A percentile compares a stretch with the other conserved stretches of the same genome.
phyloP scores from a whole-genome alignment of 1,140 invertebrate species.

The Bicyclus anynana region DNA sequence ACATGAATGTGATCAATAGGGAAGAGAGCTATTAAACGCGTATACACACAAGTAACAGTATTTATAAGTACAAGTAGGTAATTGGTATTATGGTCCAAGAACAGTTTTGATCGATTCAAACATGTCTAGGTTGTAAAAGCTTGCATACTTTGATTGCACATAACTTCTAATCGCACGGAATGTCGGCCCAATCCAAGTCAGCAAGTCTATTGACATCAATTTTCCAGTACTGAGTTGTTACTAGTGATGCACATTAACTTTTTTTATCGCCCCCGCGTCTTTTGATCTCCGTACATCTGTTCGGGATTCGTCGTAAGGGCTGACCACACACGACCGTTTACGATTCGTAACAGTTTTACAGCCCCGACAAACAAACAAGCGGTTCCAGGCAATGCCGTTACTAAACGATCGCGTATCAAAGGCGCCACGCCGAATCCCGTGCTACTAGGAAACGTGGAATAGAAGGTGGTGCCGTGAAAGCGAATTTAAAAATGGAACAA shows the following conservation, averaged over 20 bases:
- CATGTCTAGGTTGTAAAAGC: no score
- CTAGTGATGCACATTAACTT: constrained; percentile 63
- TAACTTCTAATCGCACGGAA: no score
- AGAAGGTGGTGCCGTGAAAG: constrained; percentile 14
- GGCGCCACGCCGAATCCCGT: constrained; percentile 48
- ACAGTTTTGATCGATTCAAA: no score
- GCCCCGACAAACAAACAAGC: constrained; percentile 67
- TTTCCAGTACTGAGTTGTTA: constrained; percentile 62
- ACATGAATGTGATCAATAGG: no score
- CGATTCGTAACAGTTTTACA: constrained; percentile 69
- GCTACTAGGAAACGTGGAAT: constrained; percentile 43
- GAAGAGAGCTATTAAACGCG: no score
- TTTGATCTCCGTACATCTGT: constrained; percentile 72
- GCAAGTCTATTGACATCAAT: background rate
- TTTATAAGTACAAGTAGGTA: no score
- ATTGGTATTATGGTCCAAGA: no score
- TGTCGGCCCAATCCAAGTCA: background rate
- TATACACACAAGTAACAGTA: no score
- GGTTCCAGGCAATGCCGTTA: constrained; percentile 63
- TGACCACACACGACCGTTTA: constrained; percentile 74
- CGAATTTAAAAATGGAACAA: constrained; percentile 29
- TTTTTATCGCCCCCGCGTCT: constrained; percentile 60
- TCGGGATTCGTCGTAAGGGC: constrained; percentile 70
- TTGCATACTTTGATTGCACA: no score
- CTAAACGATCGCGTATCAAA: constrained; percentile 63